phyloP scores from a whole-genome alignment of 92 coral and sea anemone genomes.

The Paragorgia papillata region DNA sequence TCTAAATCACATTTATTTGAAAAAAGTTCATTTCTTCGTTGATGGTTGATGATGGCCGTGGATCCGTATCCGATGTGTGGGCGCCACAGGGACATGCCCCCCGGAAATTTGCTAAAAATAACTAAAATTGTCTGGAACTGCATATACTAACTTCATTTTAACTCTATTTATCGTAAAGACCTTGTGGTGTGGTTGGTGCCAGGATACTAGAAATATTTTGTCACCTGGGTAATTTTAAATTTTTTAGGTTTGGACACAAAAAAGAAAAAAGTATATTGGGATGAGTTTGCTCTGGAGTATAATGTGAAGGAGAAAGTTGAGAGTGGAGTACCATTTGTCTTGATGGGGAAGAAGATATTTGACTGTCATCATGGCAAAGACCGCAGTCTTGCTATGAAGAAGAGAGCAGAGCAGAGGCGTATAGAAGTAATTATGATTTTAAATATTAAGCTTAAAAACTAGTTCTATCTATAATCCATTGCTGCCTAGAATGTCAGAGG shows the following conservation, averaged over 20 bases:
- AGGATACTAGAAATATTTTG: too few species aligned
- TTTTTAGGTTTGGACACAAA: slow-evolving; percentile 16
- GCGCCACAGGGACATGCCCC: too few species aligned
- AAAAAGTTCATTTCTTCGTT: too few species aligned
- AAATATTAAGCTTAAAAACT: not conserved
- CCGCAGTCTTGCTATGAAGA: slow-evolving; percentile 42
- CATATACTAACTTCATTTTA: too few species aligned
- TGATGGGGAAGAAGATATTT: slow-evolving; percentile 39
- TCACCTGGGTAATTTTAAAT: not conserved
- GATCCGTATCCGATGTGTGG: too few species aligned
- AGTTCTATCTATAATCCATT: too few species aligned
- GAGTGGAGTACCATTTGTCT: slow-evolving; percentile 22
- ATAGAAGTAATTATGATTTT: not conserved
- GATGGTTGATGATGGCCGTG: not conserved
- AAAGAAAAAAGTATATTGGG: slow-evolving; percentile 34
- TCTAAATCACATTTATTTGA: too few species aligned
- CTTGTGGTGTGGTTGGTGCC: too few species aligned
- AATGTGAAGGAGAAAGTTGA: slow-evolving; percentile 16
- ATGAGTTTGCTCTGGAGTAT: slow-evolving; percentile 28
- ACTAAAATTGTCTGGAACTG: too few species aligned
- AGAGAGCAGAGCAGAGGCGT: slow-evolving; percentile 30
- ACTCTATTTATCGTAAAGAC: too few species aligned
- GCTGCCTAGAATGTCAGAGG: too few species aligned
- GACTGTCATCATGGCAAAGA: slow-evolving; percentile 43
- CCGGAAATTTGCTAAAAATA: too few species aligned